A percentile compares a stretch with the other conserved stretches of the same genome.
These are phyloP conservation scores for Nasonia longicornis DNA, from an alignment of 1,140 invertebrate species.

Conservation along the genomic window DNA sequence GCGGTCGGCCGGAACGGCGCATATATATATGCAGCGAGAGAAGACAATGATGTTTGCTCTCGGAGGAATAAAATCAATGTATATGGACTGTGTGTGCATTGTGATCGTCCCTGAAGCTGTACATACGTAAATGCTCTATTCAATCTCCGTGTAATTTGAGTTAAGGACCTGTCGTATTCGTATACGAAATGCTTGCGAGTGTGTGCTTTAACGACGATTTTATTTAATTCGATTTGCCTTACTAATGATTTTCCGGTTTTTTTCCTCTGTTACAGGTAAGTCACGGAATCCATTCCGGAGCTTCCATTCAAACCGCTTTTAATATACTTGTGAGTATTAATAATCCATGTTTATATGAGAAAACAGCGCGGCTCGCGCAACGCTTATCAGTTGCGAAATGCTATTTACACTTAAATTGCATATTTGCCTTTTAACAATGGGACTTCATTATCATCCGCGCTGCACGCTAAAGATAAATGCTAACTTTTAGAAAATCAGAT, in stretches of 20 bases:
- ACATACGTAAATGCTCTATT: neutral
- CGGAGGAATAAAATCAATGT: slow-evolving; percentile 5
- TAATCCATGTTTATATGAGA: neutral
- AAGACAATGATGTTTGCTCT: neutral
- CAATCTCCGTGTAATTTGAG: slow-evolving; percentile 16
- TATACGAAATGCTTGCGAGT: neutral
- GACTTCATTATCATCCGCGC: neutral
- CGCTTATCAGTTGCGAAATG: neutral
- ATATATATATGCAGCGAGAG: too few species aligned
- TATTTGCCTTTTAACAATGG: slow-evolving; percentile 22
- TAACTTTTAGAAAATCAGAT: slow-evolving; percentile 18
- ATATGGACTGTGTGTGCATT: neutral
- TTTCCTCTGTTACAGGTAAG: slow-evolving; percentile 12
- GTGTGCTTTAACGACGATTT: too few species aligned
- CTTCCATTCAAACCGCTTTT: neutral
- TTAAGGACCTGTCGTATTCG: neutral
- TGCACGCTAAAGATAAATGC: neutral
- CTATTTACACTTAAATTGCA: slow-evolving; percentile 34
- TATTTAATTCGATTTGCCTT: neutral
- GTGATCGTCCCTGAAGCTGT: neutral
- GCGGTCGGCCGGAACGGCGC: too few species aligned
- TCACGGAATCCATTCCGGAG: neutral
- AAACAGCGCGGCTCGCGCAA: neutral
- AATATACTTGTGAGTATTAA: neutral
- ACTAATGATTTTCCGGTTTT: neutral